Percentiles rank a stretch among this genome's conserved stretches.
These are phyloP conservation scores for Phylloscopus trochilus DNA, from an alignment of 2,113 vertebrate genomes.

Conservation along the genomic window DNA sequence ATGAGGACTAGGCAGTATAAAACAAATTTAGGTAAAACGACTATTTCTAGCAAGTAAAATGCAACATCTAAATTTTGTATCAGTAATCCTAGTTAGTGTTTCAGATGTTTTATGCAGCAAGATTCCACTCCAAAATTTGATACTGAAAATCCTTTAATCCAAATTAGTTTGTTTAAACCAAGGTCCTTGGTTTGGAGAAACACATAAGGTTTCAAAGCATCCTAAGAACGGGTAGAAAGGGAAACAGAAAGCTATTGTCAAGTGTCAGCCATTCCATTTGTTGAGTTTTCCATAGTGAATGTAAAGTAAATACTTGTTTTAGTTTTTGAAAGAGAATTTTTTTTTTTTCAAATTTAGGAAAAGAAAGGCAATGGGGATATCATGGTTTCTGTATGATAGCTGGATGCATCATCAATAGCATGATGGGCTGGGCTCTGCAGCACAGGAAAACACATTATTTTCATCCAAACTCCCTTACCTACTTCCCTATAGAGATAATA, in stretches of 20 bases:
- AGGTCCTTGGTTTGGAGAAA: not conserved
- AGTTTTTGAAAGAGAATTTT: not conserved
- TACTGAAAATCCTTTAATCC: not conserved
- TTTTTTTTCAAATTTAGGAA: not conserved
- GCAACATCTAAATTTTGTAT: not conserved
- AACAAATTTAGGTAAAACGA: not conserved
- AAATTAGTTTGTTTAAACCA: not conserved
- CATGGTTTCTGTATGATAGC: not conserved
- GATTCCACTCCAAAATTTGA: not conserved
- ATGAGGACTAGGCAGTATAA: not conserved
- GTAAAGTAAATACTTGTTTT: not conserved
- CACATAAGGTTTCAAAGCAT: not conserved
- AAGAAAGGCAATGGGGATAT: not conserved
- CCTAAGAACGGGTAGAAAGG: not conserved
- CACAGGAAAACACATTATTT: not conserved
- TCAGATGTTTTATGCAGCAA: not conserved
- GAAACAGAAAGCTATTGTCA: not conserved
- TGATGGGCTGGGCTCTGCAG: not conserved
- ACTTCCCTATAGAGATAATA: not conserved
- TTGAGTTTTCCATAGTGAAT: not conserved
- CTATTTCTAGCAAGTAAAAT: not conserved
- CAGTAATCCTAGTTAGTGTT: not conserved
- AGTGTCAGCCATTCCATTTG: not conserved
- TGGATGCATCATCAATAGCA: not conserved
- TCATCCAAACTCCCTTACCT: not conserved